Evolutionary conservation across 1,140 invertebrate genomes (phyloP).

Genomic region (Patella vulgata): DNA sequence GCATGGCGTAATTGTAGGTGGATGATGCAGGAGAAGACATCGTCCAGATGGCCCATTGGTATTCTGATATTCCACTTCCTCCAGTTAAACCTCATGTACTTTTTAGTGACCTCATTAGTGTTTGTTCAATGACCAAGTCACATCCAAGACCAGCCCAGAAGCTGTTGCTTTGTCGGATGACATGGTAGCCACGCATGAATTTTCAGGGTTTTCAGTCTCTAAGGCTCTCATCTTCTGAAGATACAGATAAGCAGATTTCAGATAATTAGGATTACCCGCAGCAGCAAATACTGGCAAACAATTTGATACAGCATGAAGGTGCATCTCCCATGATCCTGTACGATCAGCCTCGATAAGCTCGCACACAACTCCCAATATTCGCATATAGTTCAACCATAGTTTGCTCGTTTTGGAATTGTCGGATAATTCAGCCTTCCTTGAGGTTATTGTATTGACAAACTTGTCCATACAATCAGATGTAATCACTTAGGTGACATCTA

Average conservation of each 20-base stretch:
- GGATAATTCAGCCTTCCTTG: too few relatives aligned
- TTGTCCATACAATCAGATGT: too few relatives aligned
- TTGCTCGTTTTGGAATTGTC: too few relatives aligned
- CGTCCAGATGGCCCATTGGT: conserved; percentile 29
- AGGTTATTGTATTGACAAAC: too few relatives aligned
- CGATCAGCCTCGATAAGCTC: conserved; percentile 43
- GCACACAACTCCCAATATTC: conserved; percentile 41
- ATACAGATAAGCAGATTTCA: conserved; percentile 67
- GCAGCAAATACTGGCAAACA: conserved; percentile 67
- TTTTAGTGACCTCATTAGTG: conserved; percentile 48
- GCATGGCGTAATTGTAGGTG: conserved; percentile 36
- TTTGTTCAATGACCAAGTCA: conserved; percentile 57
- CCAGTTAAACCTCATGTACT: conserved; percentile 27
- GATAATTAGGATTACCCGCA: too few relatives aligned
- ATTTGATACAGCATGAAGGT: conserved; percentile 37
- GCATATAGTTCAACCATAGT: conserved; percentile 48
- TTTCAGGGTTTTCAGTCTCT: conserved; percentile 25
- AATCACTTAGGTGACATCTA: too few relatives aligned
- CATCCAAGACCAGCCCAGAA: conserved; percentile 64
- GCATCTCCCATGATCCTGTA: conserved; percentile 42
- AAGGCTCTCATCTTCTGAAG: conserved; percentile 65
- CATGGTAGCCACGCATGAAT: conserved; percentile 41
- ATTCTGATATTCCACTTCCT: conserved; percentile 36
- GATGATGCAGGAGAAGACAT: conserved; percentile 36
- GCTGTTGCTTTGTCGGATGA: conserved; percentile 46